phyloP scores from a whole-genome alignment of 2,113 vertebrate genomes.

The Protomyctophum bolini region DNA sequence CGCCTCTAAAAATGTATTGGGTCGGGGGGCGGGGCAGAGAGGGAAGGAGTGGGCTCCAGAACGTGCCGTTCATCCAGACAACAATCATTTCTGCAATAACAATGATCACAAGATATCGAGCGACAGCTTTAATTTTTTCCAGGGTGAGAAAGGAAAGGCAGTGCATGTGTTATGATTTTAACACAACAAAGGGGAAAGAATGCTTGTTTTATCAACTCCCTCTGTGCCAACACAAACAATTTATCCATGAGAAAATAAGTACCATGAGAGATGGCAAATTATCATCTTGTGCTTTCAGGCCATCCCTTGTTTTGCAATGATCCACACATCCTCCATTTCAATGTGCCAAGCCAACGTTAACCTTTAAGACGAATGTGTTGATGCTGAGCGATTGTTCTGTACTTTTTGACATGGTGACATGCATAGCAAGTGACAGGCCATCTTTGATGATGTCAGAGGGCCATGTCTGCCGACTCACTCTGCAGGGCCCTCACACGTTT shows the following conservation, averaged over 20 bases:
- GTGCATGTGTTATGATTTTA: conserved; percentile 43
- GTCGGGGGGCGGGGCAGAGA: conserved; percentile 18
- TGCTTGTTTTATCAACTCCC: conserved; percentile 59
- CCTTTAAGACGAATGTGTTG: conserved; percentile 59
- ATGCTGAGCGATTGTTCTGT: conserved; percentile 44
- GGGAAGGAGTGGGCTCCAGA: conserved; percentile 2
- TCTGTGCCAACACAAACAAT: conserved; percentile 57
- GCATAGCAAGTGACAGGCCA: conserved; percentile 69
- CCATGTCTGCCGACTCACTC: conserved; percentile 54
- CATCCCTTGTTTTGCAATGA: conserved; percentile 34
- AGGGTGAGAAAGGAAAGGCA: conserved; percentile 41
- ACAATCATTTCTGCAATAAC: conserved; percentile 62
- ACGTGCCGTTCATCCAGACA: conserved; percentile 54
- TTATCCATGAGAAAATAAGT: conserved; percentile 40
- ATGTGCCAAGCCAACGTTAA: conserved; percentile 55
- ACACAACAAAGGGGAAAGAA: conserved; percentile 55
- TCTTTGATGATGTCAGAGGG: conserved; percentile 67
- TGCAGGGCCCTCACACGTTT: conserved; percentile 54
- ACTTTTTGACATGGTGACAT: conserved; percentile 48
- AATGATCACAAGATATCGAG: conserved; percentile 60
- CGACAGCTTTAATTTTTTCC: conserved; percentile 42
- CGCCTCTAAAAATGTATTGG: conserved; percentile 55
- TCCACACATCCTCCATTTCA: conserved; percentile 60
- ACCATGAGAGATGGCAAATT: conserved; percentile 56
- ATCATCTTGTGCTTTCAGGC: conserved; percentile 56